phyloP scores from a whole-genome alignment of 2,797 vertebrate species.

The Sus cebifrons region DNA sequence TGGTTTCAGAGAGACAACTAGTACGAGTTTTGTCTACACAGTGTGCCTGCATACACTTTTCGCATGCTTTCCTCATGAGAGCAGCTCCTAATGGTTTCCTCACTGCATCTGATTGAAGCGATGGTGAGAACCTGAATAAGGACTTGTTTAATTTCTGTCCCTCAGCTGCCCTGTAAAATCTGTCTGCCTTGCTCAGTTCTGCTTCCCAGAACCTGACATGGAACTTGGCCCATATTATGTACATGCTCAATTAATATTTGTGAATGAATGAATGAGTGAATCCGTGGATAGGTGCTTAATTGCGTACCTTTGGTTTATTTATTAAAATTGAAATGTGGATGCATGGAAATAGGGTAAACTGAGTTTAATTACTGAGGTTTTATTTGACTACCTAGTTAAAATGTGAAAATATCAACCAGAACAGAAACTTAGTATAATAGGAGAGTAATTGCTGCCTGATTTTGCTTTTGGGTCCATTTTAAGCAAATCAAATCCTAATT shows the following conservation, averaged over 20 bases:
- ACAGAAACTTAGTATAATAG: neutral
- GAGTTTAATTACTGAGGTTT: slow-evolving; percentile 16
- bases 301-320: neutral
- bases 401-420: slow-evolving; percentile 9
- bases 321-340: slow-evolving; percentile 9
- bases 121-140: neutral
- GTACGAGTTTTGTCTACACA: neutral
- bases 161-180: neutral
- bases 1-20: neutral
- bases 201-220: neutral
- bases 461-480: slow-evolving; percentile 31
- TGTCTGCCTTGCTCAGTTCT: neutral
- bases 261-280: neutral
- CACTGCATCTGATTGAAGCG: neutral
- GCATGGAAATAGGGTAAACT: neutral
- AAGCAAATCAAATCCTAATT: neutral
- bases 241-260: slow-evolving; percentile 16
- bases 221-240: neutral
- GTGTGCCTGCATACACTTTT: neutral
- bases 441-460: neutral
- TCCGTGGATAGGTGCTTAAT: neutral
- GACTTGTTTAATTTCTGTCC: neutral
- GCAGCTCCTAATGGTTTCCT: slow-evolving; percentile 58
- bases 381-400: slow-evolving; percentile 52
- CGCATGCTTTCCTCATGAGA: slow-evolving; percentile 19